Evolutionary conservation across 1,140 invertebrate genomes (phyloP).

Genomic region (Anastrepha ludens): DNA sequence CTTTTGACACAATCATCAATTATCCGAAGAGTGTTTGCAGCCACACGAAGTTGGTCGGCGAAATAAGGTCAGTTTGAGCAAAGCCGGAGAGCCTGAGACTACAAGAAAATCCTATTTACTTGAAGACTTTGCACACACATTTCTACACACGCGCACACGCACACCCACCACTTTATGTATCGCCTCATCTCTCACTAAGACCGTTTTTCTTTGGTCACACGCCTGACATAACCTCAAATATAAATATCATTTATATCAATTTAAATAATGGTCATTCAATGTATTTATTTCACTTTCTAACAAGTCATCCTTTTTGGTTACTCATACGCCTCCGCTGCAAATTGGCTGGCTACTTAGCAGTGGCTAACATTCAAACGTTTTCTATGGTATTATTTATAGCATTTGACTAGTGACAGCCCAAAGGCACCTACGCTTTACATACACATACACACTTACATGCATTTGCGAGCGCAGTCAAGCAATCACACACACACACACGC

Average conservation of each 20-base stretch:
- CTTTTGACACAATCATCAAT: slow-evolving; percentile 20
- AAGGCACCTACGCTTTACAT: background rate
- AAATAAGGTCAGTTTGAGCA: background rate
- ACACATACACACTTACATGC: no score
- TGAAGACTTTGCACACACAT: background rate
- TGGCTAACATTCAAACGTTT: background rate
- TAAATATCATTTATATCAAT: slow-evolving; percentile 72
- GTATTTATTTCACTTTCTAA: slow-evolving; percentile 56
- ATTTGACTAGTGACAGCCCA: background rate
- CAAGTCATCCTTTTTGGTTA: slow-evolving; percentile 15
- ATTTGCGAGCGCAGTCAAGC: background rate
- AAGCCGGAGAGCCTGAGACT: background rate
- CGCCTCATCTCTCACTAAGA: background rate
- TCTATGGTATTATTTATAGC: background rate
- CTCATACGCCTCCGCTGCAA: background rate
- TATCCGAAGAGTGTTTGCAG: background rate
- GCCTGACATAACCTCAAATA: slow-evolving; percentile 45
- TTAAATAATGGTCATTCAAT: slow-evolving; percentile 72
- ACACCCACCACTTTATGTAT: no score
- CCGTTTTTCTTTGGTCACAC: background rate
- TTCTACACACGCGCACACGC: background rate
- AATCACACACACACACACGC: background rate
- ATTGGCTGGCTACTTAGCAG: background rate
- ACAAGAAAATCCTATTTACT: background rate
- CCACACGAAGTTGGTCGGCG: background rate